A percentile compares a stretch with the other conserved stretches of the same genome.
Evolutionary conservation across 1,140 invertebrate genomes (phyloP).

Genomic region (Lutraria rhynchaena): DNA sequence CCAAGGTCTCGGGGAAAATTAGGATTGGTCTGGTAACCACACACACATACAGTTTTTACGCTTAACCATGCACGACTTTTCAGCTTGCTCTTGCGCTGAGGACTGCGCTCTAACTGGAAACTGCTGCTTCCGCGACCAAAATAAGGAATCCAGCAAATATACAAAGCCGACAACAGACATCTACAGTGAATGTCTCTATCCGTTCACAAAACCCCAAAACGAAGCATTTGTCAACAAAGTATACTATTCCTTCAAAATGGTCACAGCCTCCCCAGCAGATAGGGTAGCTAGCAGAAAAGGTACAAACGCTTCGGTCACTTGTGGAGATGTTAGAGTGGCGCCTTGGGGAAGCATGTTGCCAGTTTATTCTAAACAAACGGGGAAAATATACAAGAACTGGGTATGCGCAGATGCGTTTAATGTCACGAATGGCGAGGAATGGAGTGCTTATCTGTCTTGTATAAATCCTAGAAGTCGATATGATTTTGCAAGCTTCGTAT

Average conservation of each 20-base stretch:
- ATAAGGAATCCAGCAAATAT: no score
- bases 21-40: no score
- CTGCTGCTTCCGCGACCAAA: conserved; percentile 21
- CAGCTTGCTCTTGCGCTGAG: conserved; percentile 14
- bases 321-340: conserved; percentile 11
- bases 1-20: no score
- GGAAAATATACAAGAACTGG: conserved; percentile 21
- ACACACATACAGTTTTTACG: no score
- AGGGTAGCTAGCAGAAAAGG: not conserved
- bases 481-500: no score
- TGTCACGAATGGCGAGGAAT: not conserved
- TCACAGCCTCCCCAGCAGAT: not conserved
- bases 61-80: no score
- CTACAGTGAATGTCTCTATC: no score
- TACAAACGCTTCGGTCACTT: not conserved
- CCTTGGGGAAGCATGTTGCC: conserved; percentile 26
- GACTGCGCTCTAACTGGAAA: not conserved
- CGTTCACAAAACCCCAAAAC: not conserved
- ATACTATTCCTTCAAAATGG: not conserved
- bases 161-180: no score
- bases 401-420: conserved; percentile 9
- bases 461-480: no score
- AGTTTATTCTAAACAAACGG: not conserved
- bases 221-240: not conserved
- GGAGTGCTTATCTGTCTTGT: not conserved